phyloP scores from a whole-genome alignment of 2,797 vertebrate species.

The Sardinella longiceps region DNA sequence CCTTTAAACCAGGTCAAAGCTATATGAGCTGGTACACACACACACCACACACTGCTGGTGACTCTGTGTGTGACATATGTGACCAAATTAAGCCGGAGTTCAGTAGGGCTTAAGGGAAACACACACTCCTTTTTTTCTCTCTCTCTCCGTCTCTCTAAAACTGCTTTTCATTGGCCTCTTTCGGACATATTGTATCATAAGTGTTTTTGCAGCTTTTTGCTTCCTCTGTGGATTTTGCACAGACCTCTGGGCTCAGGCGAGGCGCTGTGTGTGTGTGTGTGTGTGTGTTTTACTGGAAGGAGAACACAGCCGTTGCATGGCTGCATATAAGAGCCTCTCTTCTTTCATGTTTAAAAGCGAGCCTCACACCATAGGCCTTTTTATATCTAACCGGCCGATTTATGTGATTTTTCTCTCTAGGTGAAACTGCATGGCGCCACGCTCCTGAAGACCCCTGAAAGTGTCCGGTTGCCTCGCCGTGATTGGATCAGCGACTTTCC shows the following conservation, averaged over 20 bases:
- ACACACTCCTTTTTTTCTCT: background rate
- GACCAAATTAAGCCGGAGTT: background rate
- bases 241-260: background rate
- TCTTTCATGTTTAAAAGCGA: slow-evolving; percentile 17
- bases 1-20: background rate
- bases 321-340: background rate
- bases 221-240: background rate
- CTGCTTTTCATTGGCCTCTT: slow-evolving; percentile 5
- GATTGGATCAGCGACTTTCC: slow-evolving; percentile 41
- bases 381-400: background rate
- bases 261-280: background rate
- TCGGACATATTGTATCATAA: slow-evolving; percentile 5
- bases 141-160: background rate
- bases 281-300: background rate
- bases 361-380: slow-evolving; percentile 7
- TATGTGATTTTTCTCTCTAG: slow-evolving; percentile 55
- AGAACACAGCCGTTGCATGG: background rate
- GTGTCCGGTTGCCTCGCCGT: slow-evolving; percentile 29
- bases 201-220: background rate
- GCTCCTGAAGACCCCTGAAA: slow-evolving; percentile 41
- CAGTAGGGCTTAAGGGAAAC: background rate
- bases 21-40: background rate
- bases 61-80: slow-evolving; percentile 6
- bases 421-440: slow-evolving; percentile 53
- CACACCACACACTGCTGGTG: background rate